Evolutionary conservation across 1,140 invertebrate genomes (phyloP).

Genomic region (Pseudomyrmex pallidus): DNA sequence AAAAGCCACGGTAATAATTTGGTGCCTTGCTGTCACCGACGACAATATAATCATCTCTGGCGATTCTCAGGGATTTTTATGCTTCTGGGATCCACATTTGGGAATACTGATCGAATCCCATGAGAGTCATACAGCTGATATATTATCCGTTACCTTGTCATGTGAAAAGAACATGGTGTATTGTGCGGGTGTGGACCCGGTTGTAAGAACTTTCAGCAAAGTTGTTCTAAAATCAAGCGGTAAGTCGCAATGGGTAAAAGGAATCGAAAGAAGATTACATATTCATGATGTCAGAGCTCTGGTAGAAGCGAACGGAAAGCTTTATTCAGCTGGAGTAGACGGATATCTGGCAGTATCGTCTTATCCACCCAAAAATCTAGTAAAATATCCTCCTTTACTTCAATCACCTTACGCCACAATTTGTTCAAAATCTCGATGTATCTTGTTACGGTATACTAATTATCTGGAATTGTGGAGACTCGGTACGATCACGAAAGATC

Average conservation of each 20-base stretch:
- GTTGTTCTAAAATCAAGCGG: slow-evolving; percentile 87
- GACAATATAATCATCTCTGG: slow-evolving; percentile 95
- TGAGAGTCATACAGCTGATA: slow-evolving; percentile 92
- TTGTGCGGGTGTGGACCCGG: slow-evolving; percentile 93
- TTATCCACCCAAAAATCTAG: slow-evolving; percentile 87
- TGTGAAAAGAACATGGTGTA: slow-evolving; percentile 90
- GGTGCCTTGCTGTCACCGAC: slow-evolving; percentile 92
- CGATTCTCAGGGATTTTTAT: slow-evolving; percentile 93
- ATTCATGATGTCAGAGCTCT: slow-evolving; percentile 93
- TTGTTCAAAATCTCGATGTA: slow-evolving; percentile 86
- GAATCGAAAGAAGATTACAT: slow-evolving; percentile 91
- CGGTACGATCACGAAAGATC: slow-evolving; percentile 80
- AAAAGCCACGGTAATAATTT: slow-evolving; percentile 93
- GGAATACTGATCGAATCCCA: slow-evolving; percentile 91
- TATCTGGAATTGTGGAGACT: slow-evolving; percentile 88
- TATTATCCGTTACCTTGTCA: slow-evolving; percentile 90
- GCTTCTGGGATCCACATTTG: slow-evolving; percentile 94
- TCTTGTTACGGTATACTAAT: slow-evolving; percentile 90
- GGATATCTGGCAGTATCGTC: slow-evolving; percentile 90
- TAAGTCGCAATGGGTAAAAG: slow-evolving; percentile 91
- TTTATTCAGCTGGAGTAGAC: slow-evolving; percentile 93
- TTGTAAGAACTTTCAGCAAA: slow-evolving; percentile 89
- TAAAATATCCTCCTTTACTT: slow-evolving; percentile 90
- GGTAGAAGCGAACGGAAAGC: slow-evolving; percentile 86
- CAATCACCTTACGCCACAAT: slow-evolving; percentile 87